A percentile compares a stretch with the other conserved stretches of the same genome.
These are phyloP conservation scores for Lepidurus arcticus DNA, from an alignment of 1,140 invertebrate genomes.

Conservation along the genomic window DNA sequence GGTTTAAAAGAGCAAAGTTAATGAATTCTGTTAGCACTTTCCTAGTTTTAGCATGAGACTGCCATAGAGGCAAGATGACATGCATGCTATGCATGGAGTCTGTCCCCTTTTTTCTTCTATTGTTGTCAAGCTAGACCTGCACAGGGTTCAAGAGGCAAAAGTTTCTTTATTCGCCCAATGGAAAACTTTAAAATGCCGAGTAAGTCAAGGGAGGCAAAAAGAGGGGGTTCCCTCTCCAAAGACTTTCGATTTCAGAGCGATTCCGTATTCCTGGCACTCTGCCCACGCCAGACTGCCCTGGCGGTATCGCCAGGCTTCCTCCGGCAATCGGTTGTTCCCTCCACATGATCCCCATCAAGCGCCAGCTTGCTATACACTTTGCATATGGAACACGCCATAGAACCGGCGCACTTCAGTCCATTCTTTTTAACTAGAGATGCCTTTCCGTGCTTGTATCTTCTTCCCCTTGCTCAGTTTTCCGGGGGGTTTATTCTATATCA, in stretches of 20 bases:
- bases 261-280: constrained; percentile 21
- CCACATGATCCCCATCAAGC: constrained; percentile 19
- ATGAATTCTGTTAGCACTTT: background rate
- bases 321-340: constrained; percentile 17
- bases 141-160: background rate
- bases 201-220: background rate
- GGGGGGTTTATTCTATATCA: background rate
- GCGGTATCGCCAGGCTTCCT: constrained; percentile 11
- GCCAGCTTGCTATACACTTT: constrained; percentile 21
- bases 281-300: background rate
- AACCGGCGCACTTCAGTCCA: background rate
- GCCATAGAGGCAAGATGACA: background rate
- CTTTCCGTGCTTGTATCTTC: background rate
- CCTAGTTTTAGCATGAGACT: background rate
- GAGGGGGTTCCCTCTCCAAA: background rate
- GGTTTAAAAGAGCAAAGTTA: background rate
- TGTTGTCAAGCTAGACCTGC: background rate
- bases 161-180: background rate
- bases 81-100: constrained; percentile 9
- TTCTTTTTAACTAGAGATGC: constrained; percentile 9
- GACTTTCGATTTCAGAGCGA: constrained; percentile 15
- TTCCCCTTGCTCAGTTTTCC: background rate
- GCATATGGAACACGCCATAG: background rate
- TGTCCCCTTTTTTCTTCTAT: background rate
- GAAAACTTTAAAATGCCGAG: constrained; percentile 2